Evolutionary conservation across 1,140 invertebrate species (phyloP).

Genomic region (Mamestra configurata): DNA sequence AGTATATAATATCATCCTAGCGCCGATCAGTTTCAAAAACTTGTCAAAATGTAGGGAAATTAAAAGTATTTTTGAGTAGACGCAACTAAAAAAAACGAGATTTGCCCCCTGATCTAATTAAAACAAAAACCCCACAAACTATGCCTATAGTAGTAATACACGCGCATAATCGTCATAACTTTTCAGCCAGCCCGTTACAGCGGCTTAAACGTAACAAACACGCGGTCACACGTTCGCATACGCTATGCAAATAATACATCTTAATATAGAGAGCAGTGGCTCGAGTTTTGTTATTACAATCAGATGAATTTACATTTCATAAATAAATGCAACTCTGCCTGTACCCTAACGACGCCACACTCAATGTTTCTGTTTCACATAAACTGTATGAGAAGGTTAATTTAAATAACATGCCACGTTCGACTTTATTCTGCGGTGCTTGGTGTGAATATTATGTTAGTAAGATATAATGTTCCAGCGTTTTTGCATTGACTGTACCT

Average conservation of each 20-base stretch:
- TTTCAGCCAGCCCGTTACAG: conserved; percentile 15
- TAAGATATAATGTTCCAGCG: conserved; percentile 15
- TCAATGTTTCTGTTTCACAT: conserved; percentile 76
- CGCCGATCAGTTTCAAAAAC: no score
- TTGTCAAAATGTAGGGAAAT: no score
- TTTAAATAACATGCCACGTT: conserved; percentile 76
- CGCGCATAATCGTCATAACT: conserved; percentile 33
- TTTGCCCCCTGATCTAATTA: no score
- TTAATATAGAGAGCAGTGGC: conserved; percentile 86
- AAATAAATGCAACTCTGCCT: conserved; percentile 85
- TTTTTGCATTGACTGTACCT: conserved; percentile 34
- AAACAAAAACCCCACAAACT: no score
- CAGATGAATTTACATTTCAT: conserved; percentile 87
- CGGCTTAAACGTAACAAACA: background rate
- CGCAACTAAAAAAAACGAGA: no score
- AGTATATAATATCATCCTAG: no score
- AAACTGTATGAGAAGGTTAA: conserved; percentile 71
- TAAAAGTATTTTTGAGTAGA: no score
- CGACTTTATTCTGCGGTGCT: conserved; percentile 54
- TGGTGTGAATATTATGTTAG: conserved; percentile 60
- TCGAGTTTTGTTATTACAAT: conserved; percentile 87
- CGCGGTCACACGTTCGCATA: conserved; percentile 55
- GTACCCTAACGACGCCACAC: conserved; percentile 78
- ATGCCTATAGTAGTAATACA: no score
- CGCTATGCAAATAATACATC: conserved; percentile 86